Conservation (phyloP, 2,797 vertebrate species). For the Chloroceryle amazona region DNA sequence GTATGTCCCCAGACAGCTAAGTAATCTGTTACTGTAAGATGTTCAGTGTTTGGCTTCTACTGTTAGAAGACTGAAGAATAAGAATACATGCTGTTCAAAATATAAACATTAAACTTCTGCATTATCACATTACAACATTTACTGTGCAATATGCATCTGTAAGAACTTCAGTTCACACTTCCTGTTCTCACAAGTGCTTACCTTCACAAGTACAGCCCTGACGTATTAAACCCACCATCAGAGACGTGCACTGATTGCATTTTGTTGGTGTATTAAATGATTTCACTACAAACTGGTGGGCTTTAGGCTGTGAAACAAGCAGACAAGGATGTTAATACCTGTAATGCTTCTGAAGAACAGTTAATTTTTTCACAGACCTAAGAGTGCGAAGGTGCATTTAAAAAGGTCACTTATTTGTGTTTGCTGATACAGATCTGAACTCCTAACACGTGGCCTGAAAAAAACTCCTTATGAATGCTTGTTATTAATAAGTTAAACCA, state of each 20-base stretch:
- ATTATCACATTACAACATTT: background rate
- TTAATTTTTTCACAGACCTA: background rate
- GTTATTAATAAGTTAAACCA: background rate
- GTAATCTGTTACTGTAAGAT: accelerated
- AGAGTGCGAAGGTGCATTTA: background rate
- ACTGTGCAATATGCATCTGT: background rate
- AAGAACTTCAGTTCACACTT: background rate
- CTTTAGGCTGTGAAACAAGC: slow-evolving; percentile 90
- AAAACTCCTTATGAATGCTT: background rate
- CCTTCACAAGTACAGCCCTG: slow-evolving; percentile 99
- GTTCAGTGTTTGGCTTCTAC: background rate
- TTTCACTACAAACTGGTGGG: slow-evolving; percentile 98
- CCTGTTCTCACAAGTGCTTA: slow-evolving; percentile 69
- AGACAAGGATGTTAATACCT: background rate
- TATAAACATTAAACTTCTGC: background rate
- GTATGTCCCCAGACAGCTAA: background rate
- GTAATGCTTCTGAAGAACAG: background rate
- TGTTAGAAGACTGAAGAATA: background rate
- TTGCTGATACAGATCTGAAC: background rate
- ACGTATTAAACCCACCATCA: slow-evolving; percentile 97
- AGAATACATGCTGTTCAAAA: background rate
- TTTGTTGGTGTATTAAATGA: slow-evolving; percentile 94
- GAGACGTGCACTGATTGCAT: slow-evolving; percentile 97
- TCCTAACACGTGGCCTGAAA: background rate
- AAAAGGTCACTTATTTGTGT: background rate